Evolutionary conservation across 1,140 invertebrate species (phyloP).

Genomic region (Ditylenchus dipsaci): DNA sequence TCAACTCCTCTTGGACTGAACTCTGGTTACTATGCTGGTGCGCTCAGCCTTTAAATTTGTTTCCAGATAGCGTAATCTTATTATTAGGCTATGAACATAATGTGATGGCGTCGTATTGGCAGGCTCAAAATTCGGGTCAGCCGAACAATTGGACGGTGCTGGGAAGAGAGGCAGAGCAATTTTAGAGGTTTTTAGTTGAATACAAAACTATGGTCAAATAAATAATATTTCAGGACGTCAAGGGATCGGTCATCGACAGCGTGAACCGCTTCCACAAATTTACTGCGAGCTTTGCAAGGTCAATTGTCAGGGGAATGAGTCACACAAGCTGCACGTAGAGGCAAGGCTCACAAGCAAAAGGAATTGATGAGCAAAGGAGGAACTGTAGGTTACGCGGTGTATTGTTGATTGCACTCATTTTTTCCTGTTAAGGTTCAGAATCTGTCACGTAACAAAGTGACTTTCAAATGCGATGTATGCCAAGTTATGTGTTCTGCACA

Average conservation of each 20-base stretch:
- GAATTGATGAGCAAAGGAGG: conserved; percentile 77
- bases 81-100: no score
- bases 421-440: not conserved
- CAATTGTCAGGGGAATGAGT: conserved; percentile 73
- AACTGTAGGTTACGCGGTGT: not conserved
- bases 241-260: conserved; percentile 27
- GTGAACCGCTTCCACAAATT: conserved; percentile 19
- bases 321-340: conserved; percentile 91
- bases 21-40: no score
- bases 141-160: no score
- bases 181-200: no score
- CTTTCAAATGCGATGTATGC: conserved; percentile 71
- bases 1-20: no score
- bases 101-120: no score
- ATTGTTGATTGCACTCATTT: not conserved
- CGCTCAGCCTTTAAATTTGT: no score
- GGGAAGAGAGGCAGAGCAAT: no score
- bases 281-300: conserved; percentile 37
- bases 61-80: no score
- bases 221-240: no score
- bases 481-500: conserved; percentile 90
- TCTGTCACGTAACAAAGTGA: conserved; percentile 58
- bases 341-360: conserved; percentile 98
- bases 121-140: no score
- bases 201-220: no score